Base-by-base conservation (phyloP, 2,888 invertebrate genomes). In the Galeruca laticollis region DNA sequence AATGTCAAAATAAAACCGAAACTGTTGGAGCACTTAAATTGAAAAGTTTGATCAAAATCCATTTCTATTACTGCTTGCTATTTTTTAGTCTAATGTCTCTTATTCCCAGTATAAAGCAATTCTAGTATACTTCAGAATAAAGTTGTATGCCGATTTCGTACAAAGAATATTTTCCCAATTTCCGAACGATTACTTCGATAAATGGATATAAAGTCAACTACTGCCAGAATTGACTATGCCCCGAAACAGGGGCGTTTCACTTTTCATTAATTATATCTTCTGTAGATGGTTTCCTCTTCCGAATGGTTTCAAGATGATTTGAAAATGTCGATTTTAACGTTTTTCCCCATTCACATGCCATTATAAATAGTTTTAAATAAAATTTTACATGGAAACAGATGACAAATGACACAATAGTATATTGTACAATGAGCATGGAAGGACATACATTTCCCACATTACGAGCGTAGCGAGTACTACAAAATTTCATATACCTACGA, bases 121-220 rank as follows among this genome's bases (percentile, higher is more conserved):
- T 56, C 57, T 57, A 31, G n/a, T 47, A 57, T 40, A 65, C 57
- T 65, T 11, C 57, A 57, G 57, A 57, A 65, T 65, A 47, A 49
- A 65, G 65, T 65, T 65, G 56, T 57, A 57, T 57, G 67, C 72
- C 63, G 76, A 77, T 76, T 77, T 75, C 76, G 76, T 75, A 75
- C 70, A 60, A 71, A 64, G 57, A 76, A 75, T 74, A 77, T 76
- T 75, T 77, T 76, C 75, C 76, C 69, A 70, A 69, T 76, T 77
- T 75, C 75, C 74, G 63, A 74, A 74, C 77, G 76, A 77, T 76
- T 73, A 71, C 69, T 72, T 60, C 49, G 72, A 73, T 73, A 72
- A 75, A 72, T 73, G 75, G 59, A 57, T 71, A 68, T 66, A 68
- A 54, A 68, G 67, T 68, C 67, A 61, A 60, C 61, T 64, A 40